A percentile compares a stretch with the other conserved stretches of the same genome.
phyloP scores from a whole-genome alignment of 1,140 invertebrate genomes.

The Drosophila prosaltans region DNA sequence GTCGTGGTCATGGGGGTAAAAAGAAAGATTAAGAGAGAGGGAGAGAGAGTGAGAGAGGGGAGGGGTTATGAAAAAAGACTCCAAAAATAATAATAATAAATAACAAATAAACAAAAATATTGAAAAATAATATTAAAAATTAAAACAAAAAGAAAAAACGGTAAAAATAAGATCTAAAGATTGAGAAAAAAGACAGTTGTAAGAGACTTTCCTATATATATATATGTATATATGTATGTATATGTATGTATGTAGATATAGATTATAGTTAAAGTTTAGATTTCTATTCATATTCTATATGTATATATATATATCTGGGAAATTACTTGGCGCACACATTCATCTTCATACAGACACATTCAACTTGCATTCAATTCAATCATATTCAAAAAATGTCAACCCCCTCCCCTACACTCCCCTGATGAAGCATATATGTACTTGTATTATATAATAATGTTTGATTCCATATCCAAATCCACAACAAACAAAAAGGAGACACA shows the following conservation, averaged over 20 bases:
- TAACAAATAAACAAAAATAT: conserved; percentile 11
- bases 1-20: neutral
- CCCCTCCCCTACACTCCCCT: neutral
- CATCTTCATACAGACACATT: neutral
- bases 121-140: neutral
- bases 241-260: neutral
- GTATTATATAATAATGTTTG: neutral
- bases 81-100: neutral
- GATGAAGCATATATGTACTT: conserved; percentile 2
- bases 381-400: neutral
- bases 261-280: neutral
- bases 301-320: neutral
- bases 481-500: conserved; percentile 3
- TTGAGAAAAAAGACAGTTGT: neutral
- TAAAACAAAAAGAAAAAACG: neutral
- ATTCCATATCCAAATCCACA: conserved; percentile 13
- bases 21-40: conserved; percentile 3
- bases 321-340: neutral
- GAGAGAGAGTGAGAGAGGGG: neutral
- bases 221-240: neutral
- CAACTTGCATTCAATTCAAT: too few species aligned
- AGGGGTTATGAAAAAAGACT: neutral
- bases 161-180: neutral
- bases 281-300: conserved; percentile 2
- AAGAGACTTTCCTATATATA: neutral